A percentile compares a stretch with the other conserved stretches of the same genome.
These are phyloP conservation scores for Podabrus alpinus DNA, from an alignment of 2,888 invertebrate species.

Conservation along the genomic window DNA sequence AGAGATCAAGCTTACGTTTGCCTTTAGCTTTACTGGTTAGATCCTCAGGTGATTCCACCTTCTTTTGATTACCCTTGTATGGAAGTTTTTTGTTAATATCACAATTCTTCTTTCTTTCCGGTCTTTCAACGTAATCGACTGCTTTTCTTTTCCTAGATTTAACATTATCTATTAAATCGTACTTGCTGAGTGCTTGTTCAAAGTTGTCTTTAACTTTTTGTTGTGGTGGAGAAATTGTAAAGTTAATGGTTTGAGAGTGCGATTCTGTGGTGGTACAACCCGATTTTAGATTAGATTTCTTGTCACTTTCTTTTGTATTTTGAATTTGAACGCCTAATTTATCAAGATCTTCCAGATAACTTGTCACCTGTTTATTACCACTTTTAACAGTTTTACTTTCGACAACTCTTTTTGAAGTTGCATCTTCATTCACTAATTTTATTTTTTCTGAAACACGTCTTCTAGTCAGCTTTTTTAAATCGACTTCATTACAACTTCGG, in stretches of 20 bases:
- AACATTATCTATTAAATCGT: constrained; percentile 23
- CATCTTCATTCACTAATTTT: not conserved
- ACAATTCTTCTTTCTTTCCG: constrained; percentile 12
- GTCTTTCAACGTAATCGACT: constrained; percentile 9
- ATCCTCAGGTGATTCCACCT: not conserved
- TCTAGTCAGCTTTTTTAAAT: not conserved
- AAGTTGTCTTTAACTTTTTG: not conserved
- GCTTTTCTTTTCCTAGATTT: constrained; percentile 20
- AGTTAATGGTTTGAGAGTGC: not conserved
- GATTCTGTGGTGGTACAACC: not conserved
- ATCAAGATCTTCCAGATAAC: not conserved
- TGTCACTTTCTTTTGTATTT: not conserved
- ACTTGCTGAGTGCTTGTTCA: not conserved
- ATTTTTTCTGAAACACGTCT: not conserved
- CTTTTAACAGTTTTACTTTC: not conserved
- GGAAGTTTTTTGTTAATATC: constrained; percentile 1
- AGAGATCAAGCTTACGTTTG: constrained; percentile 9
- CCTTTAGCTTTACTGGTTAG: not conserved
- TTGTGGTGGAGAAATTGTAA: not conserved
- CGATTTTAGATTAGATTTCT: not conserved
- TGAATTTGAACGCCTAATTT: not conserved
- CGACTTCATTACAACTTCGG: not conserved
- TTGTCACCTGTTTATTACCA: not conserved
- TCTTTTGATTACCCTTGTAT: constrained; percentile 6
- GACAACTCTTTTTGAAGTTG: not conserved